Base-by-base conservation (phyloP, 2,888 invertebrate genomes). In the Acanthococcus lagerstroemiae region DNA sequence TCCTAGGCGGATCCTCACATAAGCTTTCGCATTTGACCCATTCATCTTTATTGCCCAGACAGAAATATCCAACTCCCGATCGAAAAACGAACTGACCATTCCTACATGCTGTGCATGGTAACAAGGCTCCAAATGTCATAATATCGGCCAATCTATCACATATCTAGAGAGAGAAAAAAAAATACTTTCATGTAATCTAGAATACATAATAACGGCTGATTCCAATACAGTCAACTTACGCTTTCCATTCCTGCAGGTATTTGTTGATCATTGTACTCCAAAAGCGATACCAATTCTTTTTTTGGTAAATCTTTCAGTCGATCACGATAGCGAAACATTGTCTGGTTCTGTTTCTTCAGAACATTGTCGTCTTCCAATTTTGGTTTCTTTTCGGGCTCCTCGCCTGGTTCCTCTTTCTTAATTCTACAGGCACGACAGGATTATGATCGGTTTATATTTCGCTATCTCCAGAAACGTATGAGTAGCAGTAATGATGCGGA, bases 11-110 rank as follows among this genome's bases (percentile, higher is more conserved):
- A 48, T 84, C 82, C 71, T 83, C 83, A 0, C 84, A 82, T 4
- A 83, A 75, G 72, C 84, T 81, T 65, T 82, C 80, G 76, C 97
- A 97, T 76, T 90, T 90, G 0, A 90, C 86, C 93, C 94, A 97
- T 74, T 93, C 95, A 12, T 85, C 86, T 30, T 90, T 72, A 17
- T 22, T 15, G 26, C 94, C 94, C 69, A 82, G 83, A 75, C 97
- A 99, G 69, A 84, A 81, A 75, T 97, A 99, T 4, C 90, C 89
- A 67, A 82, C 79, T 26, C 87, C 85, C 66, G 78, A 79, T 69
- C 80, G 80, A 72, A 85, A 83, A 44, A 81, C 77, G 21, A 87
- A 80, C 73, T 91, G 87, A 0, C 90, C 90, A 1, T 30, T 12
- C 58, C 83, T 81, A 74, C 97, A 99, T 71, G 87, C 85, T 0